A percentile compares a stretch with the other conserved stretches of the same genome.
Evolutionary conservation across 2,113 vertebrate genomes (phyloP).

Genomic region (Dipodomys merriami): DNA sequence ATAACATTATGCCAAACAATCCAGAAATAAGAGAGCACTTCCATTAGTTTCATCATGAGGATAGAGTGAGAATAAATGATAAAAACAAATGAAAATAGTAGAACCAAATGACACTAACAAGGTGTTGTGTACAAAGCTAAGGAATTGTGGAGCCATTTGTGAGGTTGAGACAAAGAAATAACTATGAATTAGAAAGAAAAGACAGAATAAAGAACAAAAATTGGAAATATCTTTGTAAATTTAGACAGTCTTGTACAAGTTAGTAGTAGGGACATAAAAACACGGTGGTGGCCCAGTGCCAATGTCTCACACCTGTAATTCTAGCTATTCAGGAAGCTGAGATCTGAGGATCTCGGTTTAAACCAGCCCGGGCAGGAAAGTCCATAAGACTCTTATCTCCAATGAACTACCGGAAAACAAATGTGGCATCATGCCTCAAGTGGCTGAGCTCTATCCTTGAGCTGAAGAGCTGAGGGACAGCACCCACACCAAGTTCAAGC

Average conservation of each 20-base stretch:
- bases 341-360: too few species aligned
- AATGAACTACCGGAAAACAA: too few species aligned
- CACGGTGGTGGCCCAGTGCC: too few species aligned
- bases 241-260: neutral
- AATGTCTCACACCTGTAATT: too few species aligned
- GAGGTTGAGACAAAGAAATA: neutral
- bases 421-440: too few species aligned
- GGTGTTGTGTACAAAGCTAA: neutral
- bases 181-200: neutral
- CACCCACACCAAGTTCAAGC: too few species aligned
- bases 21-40: neutral
- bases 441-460: too few species aligned
- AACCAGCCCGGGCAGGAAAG: too few species aligned
- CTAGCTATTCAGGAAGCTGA: too few species aligned
- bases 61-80: neutral
- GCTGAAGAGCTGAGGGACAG: too few species aligned
- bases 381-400: too few species aligned
- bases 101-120: neutral
- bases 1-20: neutral
- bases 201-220: neutral
- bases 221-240: neutral
- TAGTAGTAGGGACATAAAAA: neutral
- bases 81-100: neutral
- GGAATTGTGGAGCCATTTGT: neutral
- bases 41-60: neutral